Evolutionary conservation across 2,797 vertebrate species (phyloP), one percentile per base, ranked within the genome.

Genomic region (Choloepus didactylus): DNA sequence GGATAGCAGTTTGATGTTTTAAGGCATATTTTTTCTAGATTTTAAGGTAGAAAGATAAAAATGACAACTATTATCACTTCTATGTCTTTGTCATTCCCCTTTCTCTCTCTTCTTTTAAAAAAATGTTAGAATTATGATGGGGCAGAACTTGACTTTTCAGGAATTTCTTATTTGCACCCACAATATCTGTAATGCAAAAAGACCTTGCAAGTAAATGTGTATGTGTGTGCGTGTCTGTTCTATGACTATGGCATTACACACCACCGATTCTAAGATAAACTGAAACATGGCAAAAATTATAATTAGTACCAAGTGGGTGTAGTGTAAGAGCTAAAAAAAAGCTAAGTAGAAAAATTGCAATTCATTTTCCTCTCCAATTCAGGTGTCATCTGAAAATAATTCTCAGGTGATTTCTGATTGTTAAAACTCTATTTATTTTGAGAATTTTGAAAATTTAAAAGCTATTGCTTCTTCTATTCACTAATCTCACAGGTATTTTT

Each of bases 281-380:
- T 97, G 96, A 97, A 97, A 96, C 96, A 95, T 96, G 97, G 96
- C 87, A 96, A 97, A 93, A 89, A 96, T 93, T 98, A 97, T 98
- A 98, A 98, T 98, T 98, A 98, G 97, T 9, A 54, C 62, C 46
- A 95, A 95, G 97, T 97, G 97, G 97, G 98, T 97, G 95, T 86
- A 95, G 97, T 97, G 90, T 96, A 96, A 98, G 49, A 98, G 97
- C 98, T 97, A 98, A 98, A 96, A 98, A 96, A 97, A 90, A 95
- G 90, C 75, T 89, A 97, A 97, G 96, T 2, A 84, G 70, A 93
- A 89, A 97, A 87, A 31, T 96, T 12, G 73, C 93, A 90, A 86
- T 76, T 96, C 51, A 76, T 91, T 95, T 97, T 89, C 80, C 85
- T 66, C 80, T 51, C 75, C 70, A 86, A 94, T 94, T 95, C 35